A percentile compares a stretch with the other conserved stretches of the same genome.
phyloP scores from a whole-genome alignment of 2,113 vertebrate species.

The Varanus salvator region DNA sequence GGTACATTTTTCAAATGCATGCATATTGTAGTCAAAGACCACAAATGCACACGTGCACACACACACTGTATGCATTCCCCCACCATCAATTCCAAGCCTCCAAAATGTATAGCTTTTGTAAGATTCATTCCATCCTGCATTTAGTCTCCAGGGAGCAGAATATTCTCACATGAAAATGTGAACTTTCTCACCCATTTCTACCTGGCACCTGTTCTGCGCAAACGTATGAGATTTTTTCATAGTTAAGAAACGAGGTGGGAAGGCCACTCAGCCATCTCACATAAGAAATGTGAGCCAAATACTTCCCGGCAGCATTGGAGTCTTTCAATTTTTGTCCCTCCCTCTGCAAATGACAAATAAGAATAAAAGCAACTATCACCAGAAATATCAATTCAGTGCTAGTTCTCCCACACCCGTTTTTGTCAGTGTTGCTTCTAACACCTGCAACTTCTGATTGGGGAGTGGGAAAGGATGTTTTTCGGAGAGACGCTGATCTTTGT shows the following conservation, averaged over 20 bases:
- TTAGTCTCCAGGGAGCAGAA: not conserved
- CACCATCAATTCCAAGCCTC: too few relatives aligned
- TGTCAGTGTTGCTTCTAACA: not conserved
- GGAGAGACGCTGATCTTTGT: conserved; percentile 9
- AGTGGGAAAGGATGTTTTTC: not conserved
- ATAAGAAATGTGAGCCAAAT: not conserved
- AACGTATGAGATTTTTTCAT: not conserved
- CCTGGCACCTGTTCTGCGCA: not conserved
- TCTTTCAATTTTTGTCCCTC: not conserved
- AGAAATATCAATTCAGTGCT: not conserved
- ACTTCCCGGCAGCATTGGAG: not conserved
- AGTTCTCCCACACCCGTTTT: too few relatives aligned
- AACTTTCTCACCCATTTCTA: not conserved
- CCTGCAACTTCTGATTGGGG: not conserved
- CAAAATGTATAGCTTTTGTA: too few relatives aligned
- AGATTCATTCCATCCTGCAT: too few relatives aligned
- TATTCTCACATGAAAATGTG: not conserved
- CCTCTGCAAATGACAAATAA: not conserved
- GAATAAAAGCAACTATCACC: too few relatives aligned
- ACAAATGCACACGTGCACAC: too few relatives aligned
- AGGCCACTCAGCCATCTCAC: too few relatives aligned
- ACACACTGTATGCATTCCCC: too few relatives aligned
- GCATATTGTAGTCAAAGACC: too few relatives aligned
- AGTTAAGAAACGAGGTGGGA: too few relatives aligned
- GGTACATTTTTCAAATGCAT: too few relatives aligned